Evolutionary conservation across 2,888 invertebrate genomes (phyloP).

Genomic region (Melanargia galathea): DNA sequence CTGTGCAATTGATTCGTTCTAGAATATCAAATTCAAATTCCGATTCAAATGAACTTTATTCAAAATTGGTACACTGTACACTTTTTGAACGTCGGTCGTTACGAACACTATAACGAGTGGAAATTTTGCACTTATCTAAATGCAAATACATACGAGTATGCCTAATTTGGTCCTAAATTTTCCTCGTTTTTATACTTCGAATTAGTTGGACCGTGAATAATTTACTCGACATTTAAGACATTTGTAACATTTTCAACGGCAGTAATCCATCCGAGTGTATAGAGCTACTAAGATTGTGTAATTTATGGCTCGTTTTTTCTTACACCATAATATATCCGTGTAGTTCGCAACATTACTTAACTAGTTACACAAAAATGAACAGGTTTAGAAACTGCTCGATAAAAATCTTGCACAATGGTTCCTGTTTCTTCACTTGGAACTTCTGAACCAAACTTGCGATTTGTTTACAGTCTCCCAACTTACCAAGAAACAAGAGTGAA

Average conservation of each 20-base stretch:
- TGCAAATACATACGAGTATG: not conserved
- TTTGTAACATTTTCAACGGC: not conserved
- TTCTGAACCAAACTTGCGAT: no score
- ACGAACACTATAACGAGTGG: not conserved
- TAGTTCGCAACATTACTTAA: not conserved
- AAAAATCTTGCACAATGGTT: not conserved
- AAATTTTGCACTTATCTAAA: conserved; percentile 1
- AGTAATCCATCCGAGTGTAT: not conserved
- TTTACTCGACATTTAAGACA: not conserved
- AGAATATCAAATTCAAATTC: not conserved
- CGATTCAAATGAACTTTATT: no score
- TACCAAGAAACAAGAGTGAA: no score
- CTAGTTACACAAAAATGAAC: not conserved
- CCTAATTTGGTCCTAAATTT: not conserved
- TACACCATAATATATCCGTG: not conserved
- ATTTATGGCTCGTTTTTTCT: not conserved
- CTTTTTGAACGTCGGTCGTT: no score
- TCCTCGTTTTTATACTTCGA: not conserved
- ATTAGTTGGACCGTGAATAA: not conserved
- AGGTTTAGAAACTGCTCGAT: not conserved
- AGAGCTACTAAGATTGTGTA: not conserved
- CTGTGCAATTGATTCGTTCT: conserved; percentile 12
- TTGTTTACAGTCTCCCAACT: no score
- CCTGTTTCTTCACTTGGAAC: not conserved
- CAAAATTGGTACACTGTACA: no score